Evolutionary conservation across 2,888 invertebrate genomes (phyloP), one percentile per base, ranked within the genome.

Genomic region (Graphium colonna): DNA sequence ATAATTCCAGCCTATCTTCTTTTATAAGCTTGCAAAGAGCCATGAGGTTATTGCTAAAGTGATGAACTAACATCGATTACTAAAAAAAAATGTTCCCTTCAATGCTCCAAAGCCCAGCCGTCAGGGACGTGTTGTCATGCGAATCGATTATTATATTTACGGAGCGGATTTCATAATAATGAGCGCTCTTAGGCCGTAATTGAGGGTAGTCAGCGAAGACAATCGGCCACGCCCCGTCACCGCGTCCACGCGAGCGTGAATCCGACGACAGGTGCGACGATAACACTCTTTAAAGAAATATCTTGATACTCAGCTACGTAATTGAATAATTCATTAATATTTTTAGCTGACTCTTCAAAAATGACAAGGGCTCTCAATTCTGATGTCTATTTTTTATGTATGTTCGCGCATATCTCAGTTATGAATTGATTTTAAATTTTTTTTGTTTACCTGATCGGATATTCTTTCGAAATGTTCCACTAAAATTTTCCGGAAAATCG

Each of bases 111-210:
- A 54, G 54, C 51, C 52, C 48, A 52, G 60, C 54, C 60, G 59
- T 58, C 62, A 60, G 70, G 71, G 69, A 67, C 69, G 71, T 73
- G 71, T 69, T 77, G 79, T 79, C 77, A 79, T 75, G 77, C 73
- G 62, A 77, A 77, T 69, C 73, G 74, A 79, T 83, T 74, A 79
- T 78, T 76, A 71, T 82, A 80, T 78, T 83, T 80, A 83, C 71
- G 68, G 69, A 79, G 71, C 66, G 69, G 76, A 82, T 84, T 81
- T 82, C 79, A 77, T 77, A 70, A 75, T 86, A 85, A 85, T 85
- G 71, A 79, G 67, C 71, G 75, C 77, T 82, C 79, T 82, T 76
- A 67, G 68, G 62, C 60, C 60, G 57, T 85, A 84, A 86, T 84
- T 82, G 79, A 74, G 75, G 79, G 82, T 76, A 77, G 73, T 78